Percentiles rank a stretch among this genome's conserved stretches.
These are phyloP conservation scores for Tetropium fuscum DNA, from an alignment of 2,888 invertebrate species.

Conservation along the genomic window DNA sequence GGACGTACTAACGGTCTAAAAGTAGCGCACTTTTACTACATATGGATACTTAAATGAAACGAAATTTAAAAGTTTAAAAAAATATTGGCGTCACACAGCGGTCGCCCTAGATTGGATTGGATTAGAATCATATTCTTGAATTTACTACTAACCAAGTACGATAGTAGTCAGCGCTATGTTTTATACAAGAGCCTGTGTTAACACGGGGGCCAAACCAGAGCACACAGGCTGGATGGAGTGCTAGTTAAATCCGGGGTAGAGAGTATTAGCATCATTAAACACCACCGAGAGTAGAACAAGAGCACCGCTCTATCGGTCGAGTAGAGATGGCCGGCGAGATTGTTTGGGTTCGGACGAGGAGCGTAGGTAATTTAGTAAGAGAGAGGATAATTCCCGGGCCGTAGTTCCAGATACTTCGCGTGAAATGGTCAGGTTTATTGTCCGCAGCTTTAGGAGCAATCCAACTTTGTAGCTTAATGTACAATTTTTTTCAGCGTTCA, in stretches of 20 bases:
- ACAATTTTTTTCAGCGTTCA: conserved; percentile 1
- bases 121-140: too few relatives aligned
- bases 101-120: too few relatives aligned
- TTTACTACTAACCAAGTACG: too few relatives aligned
- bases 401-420: conserved; percentile 12
- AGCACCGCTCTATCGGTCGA: conserved; percentile 9
- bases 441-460: conserved; percentile 29
- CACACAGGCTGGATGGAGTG: not conserved
- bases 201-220: not conserved
- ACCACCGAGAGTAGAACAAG: conserved; percentile 17
- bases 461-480: conserved; percentile 22
- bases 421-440: conserved; percentile 25
- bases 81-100: too few relatives aligned
- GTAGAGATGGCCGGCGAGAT: conserved; percentile 22
- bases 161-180: too few relatives aligned
- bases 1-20: too few relatives aligned
- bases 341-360: conserved; percentile 13
- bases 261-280: conserved; percentile 30
- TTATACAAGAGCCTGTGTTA: not conserved
- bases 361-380: conserved; percentile 8
- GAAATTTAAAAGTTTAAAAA: too few relatives aligned
- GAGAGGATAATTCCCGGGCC: conserved; percentile 12
- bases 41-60: too few relatives aligned
- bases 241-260: conserved; percentile 2
- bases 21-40: too few relatives aligned